Conservation (phyloP, 2,113 vertebrate genomes). For the Ailuropoda melanoleuca region DNA sequence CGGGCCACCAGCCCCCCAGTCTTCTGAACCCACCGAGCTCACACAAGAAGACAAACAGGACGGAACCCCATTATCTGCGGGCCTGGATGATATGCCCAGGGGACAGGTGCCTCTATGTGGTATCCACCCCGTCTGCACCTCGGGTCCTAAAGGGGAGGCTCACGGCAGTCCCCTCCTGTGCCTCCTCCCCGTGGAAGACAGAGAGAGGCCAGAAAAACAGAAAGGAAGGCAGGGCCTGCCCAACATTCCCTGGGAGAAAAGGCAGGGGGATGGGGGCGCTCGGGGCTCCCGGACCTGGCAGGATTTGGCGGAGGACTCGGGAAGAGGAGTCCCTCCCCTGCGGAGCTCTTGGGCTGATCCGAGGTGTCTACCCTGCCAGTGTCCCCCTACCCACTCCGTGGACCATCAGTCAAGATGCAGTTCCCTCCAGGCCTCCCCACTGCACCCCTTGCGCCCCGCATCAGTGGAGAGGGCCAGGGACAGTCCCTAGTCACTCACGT, state of each 20-base stretch:
- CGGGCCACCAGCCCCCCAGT: neutral
- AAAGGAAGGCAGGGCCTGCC: neutral
- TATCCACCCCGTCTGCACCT: neutral
- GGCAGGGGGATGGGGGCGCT: no score
- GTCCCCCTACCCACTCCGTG: neutral
- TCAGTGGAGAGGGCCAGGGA: no score
- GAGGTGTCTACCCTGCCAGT: neutral
- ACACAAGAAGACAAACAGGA: neutral
- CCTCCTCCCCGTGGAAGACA: neutral
- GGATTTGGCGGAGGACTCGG: no score
- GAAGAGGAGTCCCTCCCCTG: neutral
- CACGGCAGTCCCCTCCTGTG: neutral
- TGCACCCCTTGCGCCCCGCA: neutral
- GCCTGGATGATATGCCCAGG: neutral
- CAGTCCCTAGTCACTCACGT: neutral
- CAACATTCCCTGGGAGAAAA: neutral
- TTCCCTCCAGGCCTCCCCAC: neutral
- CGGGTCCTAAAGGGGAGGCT: no score
- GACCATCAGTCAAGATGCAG: neutral
- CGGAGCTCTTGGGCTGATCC: neutral
- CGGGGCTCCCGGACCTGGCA: neutral
- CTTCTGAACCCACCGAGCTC: neutral
- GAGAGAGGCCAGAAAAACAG: neutral
- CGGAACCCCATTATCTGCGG: rapidly evolving
- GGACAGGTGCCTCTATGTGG: neutral